phyloP scores from a whole-genome alignment of 2,797 vertebrate species.

The Distichodus sexfasciatus region DNA sequence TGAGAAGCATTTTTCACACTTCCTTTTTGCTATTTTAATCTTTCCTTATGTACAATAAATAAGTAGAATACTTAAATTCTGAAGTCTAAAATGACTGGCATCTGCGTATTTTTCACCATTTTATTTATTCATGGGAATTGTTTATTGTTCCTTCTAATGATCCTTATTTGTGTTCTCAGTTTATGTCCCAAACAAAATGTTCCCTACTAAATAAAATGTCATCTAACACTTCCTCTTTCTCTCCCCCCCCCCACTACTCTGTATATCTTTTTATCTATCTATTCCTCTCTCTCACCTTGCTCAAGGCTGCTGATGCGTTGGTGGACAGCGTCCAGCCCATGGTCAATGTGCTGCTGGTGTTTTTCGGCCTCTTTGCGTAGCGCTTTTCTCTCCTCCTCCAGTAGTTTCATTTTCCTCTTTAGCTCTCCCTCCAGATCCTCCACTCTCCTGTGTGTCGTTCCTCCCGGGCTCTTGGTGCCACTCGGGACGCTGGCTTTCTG shows the following conservation, averaged over 20 bases:
- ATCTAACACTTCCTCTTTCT: too few species aligned
- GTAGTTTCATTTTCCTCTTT: conserved; percentile 85
- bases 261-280: neutral
- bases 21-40: neutral
- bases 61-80: too few species aligned
- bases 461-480: conserved; percentile 42
- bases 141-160: too few species aligned
- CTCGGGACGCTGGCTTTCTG: conserved; percentile 40
- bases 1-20: too few species aligned
- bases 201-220: too few species aligned
- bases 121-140: neutral
- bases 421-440: conserved; percentile 90
- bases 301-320: conserved; percentile 84
- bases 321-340: conserved; percentile 81
- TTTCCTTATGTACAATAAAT: too few species aligned
- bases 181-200: too few species aligned
- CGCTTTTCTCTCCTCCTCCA: conserved; percentile 87
- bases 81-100: too few species aligned
- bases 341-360: conserved; percentile 83
- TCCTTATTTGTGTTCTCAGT: too few species aligned
- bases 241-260: too few species aligned
- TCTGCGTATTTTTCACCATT: neutral
- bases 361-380: conserved; percentile 77
- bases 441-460: conserved; percentile 77
- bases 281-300: conserved; percentile 72